Conservation (phyloP, 2,113 vertebrate species). For the Manacus vitellinus region DNA sequence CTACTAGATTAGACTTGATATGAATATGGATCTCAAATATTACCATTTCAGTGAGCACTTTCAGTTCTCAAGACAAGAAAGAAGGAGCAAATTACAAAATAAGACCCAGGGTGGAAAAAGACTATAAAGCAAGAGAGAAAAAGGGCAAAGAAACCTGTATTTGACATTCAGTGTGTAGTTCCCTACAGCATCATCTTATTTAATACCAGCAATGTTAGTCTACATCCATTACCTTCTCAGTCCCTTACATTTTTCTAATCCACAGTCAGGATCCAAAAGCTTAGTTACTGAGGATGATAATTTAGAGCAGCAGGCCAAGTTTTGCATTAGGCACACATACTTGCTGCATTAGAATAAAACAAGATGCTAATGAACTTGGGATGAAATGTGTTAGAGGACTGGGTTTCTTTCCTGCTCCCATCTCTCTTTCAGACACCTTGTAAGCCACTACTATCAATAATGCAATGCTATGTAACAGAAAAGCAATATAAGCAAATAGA, state of each 20-base stretch:
- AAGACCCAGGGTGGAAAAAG: background rate
- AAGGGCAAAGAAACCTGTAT: background rate
- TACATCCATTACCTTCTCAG: background rate
- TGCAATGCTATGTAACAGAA: constrained; percentile 10
- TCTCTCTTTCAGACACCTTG: constrained; percentile 38
- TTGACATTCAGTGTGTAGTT: background rate
- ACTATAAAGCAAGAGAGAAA: background rate
- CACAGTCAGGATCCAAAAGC: background rate
- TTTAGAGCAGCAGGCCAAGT: background rate
- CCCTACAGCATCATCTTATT: background rate
- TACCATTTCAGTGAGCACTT: background rate
- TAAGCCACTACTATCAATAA: constrained; percentile 34
- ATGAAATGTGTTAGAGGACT: constrained; percentile 24
- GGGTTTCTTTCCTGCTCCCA: background rate
- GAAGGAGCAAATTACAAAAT: background rate
- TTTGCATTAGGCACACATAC: constrained; percentile 26
- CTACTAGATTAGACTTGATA: background rate
- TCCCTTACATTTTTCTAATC: background rate
- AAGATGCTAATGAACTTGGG: background rate
- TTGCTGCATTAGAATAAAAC: constrained; percentile 26
- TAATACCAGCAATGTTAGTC: background rate
- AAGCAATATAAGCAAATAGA: constrained; percentile 33
- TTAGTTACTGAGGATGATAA: background rate
- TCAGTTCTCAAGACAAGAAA: background rate
- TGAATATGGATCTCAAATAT: background rate